phyloP scores from a whole-genome alignment of 35 echinoderm and acorn worm species.

The Ophioderma brevispina region DNA sequence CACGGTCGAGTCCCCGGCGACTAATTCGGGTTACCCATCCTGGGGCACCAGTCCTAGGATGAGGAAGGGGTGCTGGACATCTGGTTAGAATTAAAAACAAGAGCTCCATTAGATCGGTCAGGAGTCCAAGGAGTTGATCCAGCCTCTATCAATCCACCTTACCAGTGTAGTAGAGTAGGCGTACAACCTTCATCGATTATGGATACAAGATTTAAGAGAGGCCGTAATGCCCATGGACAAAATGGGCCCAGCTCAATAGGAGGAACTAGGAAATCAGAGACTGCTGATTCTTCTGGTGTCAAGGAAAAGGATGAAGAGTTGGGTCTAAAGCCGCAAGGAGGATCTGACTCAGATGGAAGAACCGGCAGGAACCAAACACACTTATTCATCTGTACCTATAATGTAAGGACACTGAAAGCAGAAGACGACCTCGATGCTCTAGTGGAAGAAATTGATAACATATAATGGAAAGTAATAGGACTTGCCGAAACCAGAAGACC shows the following conservation, averaged over 20 bases:
- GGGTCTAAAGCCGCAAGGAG: background rate
- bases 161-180: background rate
- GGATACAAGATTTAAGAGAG: constrained; percentile 10
- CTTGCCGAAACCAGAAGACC: too few species aligned
- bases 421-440: background rate
- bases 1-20: background rate
- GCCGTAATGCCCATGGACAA: constrained; percentile 12
- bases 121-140: background rate
- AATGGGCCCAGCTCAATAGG: constrained; percentile 6
- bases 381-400: background rate
- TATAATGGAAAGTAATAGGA: background rate
- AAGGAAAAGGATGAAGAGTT: background rate
- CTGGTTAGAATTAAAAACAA: background rate
- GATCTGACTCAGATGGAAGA: background rate
- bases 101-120: background rate
- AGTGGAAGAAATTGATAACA: background rate
- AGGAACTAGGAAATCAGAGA: background rate
- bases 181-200: constrained; percentile 6
- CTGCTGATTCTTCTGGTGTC: background rate
- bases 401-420: constrained; percentile 1
- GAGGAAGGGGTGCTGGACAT: background rate
- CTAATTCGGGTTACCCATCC: background rate
- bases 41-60: too few species aligned
- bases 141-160: constrained; percentile 6
- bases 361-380: background rate